These are phyloP conservation scores for Avahi laniger DNA, from an alignment of 2,797 vertebrate species.

Conservation along the genomic window DNA sequence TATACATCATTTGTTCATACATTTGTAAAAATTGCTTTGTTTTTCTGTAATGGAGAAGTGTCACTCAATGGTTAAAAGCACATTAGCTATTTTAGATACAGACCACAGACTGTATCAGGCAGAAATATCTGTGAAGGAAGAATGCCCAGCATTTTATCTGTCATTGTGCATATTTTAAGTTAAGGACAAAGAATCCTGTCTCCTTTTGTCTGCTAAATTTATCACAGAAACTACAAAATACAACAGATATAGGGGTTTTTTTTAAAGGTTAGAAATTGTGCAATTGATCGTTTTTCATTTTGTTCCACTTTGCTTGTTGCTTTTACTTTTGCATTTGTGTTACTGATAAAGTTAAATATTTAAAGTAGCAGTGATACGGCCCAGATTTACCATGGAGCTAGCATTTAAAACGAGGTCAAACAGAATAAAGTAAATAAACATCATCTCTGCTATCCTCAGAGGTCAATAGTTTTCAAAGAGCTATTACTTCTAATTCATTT, in stretches of 20 bases:
- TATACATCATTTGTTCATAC: conserved; percentile 83
- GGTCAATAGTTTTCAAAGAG: not conserved
- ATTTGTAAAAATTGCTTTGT: conserved; percentile 82
- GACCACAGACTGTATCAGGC: conserved; percentile 20
- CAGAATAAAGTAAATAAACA: not conserved
- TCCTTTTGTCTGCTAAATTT: not conserved
- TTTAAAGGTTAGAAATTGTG: not conserved
- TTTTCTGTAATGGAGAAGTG: conserved; percentile 80
- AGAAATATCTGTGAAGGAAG: not conserved
- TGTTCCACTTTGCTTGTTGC: not conserved
- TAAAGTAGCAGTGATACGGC: conserved; percentile 44
- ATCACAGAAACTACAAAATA: not conserved
- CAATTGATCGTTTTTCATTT: not conserved
- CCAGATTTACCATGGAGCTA: not conserved
- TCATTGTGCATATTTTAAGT: not conserved
- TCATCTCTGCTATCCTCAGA: not conserved
- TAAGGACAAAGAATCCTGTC: conserved; percentile 34
- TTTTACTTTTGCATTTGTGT: conserved; percentile 9
- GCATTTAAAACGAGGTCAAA: not conserved
- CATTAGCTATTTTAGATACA: conserved; percentile 63
- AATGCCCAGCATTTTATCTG: not conserved
- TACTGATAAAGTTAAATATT: conserved; percentile 49
- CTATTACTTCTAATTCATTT: not conserved
- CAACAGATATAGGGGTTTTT: not conserved
- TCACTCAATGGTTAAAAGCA: conserved; percentile 68